Evolutionary conservation across 2,113 vertebrate genomes (phyloP).

Genomic region (Proterorhinus semilunaris): DNA sequence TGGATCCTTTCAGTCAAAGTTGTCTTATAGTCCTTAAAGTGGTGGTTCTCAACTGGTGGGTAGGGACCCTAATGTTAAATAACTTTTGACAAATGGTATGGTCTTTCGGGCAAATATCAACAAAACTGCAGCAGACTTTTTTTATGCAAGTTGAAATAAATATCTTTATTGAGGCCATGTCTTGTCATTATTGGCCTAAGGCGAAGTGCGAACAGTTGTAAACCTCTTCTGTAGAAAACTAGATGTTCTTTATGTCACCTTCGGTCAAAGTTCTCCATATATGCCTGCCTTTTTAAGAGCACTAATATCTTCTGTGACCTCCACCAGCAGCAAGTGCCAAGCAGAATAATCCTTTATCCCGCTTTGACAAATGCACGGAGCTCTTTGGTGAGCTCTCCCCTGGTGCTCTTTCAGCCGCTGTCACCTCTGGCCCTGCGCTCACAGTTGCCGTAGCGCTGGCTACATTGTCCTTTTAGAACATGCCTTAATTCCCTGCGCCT

Average conservation of each 20-base stretch:
- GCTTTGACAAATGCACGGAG: conserved; percentile 63
- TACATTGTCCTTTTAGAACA: conserved; percentile 62
- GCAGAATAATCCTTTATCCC: conserved; percentile 34
- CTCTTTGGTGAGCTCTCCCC: conserved; percentile 36
- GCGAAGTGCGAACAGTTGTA: no score
- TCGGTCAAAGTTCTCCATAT: not conserved
- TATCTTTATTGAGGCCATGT: no score
- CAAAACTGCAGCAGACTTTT: no score
- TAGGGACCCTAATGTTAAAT: no score
- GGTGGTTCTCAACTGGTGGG: no score
- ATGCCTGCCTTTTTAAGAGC: conserved; percentile 4
- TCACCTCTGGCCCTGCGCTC: conserved; percentile 65
- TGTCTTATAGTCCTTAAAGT: no score
- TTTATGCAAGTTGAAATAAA: no score
- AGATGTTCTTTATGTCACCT: not conserved
- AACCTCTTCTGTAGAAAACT: no score
- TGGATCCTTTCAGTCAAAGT: no score
- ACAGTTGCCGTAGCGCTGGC: conserved; percentile 67
- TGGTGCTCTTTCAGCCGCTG: conserved; percentile 60
- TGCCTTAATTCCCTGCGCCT: conserved; percentile 48
- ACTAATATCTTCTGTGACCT: conserved; percentile 22
- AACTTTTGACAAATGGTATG: no score
- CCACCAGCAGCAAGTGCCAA: conserved; percentile 16
- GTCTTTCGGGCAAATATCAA: no score
- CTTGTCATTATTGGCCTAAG: no score